A percentile compares a stretch with the other conserved stretches of the same genome.
These are phyloP conservation scores for Danio rerio DNA, from an alignment of 2,113 vertebrate genomes.

Conservation along the genomic window DNA sequence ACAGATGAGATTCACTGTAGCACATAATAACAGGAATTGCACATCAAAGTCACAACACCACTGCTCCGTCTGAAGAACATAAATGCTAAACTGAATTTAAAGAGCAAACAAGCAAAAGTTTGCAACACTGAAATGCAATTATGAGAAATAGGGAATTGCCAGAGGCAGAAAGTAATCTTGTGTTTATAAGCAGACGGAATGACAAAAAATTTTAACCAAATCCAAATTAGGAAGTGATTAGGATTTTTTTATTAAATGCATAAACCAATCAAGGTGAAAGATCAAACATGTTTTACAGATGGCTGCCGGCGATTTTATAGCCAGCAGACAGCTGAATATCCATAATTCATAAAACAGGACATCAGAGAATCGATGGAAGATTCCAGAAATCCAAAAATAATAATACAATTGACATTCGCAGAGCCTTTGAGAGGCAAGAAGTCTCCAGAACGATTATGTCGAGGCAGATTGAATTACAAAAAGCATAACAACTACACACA, in stretches of 20 bases:
- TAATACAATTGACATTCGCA: conserved; percentile 9
- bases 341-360: conserved; percentile 25
- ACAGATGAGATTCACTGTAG: conserved; percentile 24
- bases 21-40: conserved; percentile 32
- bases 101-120: conserved; percentile 33
- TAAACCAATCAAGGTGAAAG: conserved; percentile 44
- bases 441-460: not conserved
- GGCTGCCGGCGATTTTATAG: conserved; percentile 6
- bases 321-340: not conserved
- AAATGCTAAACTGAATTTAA: conserved; percentile 23
- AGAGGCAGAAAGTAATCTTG: not conserved
- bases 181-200: conserved; percentile 8
- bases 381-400: not conserved
- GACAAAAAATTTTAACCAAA: not conserved
- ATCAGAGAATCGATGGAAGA: not conserved
- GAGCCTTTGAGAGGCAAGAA: not conserved
- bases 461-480: conserved; percentile 14
- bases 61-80: conserved; percentile 37
- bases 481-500: conserved; percentile 2
- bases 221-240: too few species aligned
- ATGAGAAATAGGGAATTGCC: not conserved
- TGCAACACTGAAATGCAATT: not conserved
- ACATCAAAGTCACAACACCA: conserved; percentile 40
- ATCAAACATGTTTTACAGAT: conserved; percentile 33
- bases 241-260: not conserved